Evolutionary conservation across 2,888 invertebrate genomes (phyloP).

Genomic region (Loripinus fragilis): DNA sequence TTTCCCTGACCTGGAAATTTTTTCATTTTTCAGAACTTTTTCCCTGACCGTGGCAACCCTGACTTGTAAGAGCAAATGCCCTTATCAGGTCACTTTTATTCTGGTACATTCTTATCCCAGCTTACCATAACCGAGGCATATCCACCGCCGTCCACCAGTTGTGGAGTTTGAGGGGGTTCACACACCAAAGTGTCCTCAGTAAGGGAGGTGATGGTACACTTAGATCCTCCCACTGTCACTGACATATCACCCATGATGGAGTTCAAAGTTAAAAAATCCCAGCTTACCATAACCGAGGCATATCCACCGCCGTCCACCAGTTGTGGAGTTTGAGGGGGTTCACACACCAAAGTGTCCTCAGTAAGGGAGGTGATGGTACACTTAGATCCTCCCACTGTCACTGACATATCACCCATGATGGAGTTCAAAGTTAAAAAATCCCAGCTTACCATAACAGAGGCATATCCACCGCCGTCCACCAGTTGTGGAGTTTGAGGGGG

Average conservation of each 20-base stretch:
- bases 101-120: background rate
- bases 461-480: conserved; percentile 70
- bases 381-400: conserved; percentile 71
- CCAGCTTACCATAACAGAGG: conserved; percentile 70
- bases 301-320: conserved; percentile 70
- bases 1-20: no score
- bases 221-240: conserved; percentile 72
- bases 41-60: no score
- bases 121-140: conserved; percentile 74
- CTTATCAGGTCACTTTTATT: no score
- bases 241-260: conserved; percentile 69
- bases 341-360: conserved; percentile 71
- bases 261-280: conserved; percentile 90
- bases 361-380: conserved; percentile 68
- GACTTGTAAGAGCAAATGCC: no score
- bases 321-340: conserved; percentile 68
- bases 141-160: conserved; percentile 67
- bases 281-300: conserved; percentile 72
- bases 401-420: conserved; percentile 69
- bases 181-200: conserved; percentile 72
- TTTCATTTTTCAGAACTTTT: no score
- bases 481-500: conserved; percentile 70
- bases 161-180: conserved; percentile 69
- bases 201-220: conserved; percentile 65
- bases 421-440: conserved; percentile 91